Evolutionary conservation across 2,888 invertebrate genomes (phyloP).

Genomic region (Pinctada fucata): DNA sequence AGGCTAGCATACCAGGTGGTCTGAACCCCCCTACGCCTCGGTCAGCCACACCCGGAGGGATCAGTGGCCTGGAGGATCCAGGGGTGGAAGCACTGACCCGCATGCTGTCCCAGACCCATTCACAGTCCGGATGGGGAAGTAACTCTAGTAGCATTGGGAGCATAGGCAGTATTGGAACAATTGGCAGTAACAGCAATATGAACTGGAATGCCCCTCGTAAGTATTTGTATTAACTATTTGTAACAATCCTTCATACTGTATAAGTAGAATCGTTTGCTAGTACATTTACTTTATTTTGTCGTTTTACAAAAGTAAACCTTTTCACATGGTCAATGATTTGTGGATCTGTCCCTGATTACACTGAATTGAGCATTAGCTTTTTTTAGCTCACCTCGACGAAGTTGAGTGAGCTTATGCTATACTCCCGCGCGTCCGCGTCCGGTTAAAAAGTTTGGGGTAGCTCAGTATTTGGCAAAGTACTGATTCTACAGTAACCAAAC

Average conservation of each 20-base stretch:
- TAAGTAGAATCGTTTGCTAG: not conserved
- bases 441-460: no score
- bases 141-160: slow-evolving; percentile 37
- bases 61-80: not conserved
- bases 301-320: no score
- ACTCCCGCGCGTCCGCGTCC: no score
- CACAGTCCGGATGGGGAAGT: slow-evolving; percentile 37
- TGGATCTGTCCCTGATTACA: no score
- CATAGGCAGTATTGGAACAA: slow-evolving; percentile 35
- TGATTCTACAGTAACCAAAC: no score
- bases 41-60: slow-evolving; percentile 51
- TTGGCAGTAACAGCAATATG: slow-evolving; percentile 21
- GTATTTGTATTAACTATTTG: not conserved
- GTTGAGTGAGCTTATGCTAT: no score
- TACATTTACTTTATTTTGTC: not conserved
- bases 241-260: not conserved
- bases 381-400: no score
- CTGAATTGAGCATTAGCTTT: no score
- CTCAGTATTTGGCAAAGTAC: no score
- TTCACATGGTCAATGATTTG: no score
- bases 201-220: slow-evolving; percentile 31
- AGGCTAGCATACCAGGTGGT: slow-evolving; percentile 38
- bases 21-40: slow-evolving; percentile 43
- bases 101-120: slow-evolving; percentile 47
- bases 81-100: slow-evolving; percentile 63